Conservation (phyloP, 2,888 invertebrate species). For the Ditylenchus weischeri region DNA sequence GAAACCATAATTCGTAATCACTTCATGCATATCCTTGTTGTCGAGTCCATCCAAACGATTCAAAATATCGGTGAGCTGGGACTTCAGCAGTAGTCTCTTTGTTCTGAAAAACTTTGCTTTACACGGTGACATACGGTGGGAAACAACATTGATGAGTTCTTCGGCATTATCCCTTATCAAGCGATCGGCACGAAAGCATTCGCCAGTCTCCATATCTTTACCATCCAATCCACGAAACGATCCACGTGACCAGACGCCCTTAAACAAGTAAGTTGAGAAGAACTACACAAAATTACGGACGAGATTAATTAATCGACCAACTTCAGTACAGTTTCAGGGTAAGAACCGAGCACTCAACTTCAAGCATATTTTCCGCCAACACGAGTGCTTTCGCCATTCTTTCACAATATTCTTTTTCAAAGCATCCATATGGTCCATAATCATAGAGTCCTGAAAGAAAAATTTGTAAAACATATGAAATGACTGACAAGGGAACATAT, state of each 20-base stretch:
- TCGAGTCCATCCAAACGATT: slow-evolving; percentile 66
- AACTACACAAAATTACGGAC: too few species aligned
- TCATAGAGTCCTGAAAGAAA: slow-evolving; percentile 66
- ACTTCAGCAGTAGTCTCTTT: slow-evolving; percentile 72
- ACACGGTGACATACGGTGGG: too few species aligned
- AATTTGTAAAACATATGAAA: too few species aligned
- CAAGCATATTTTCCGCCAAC: slow-evolving; percentile 94
- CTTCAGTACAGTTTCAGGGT: slow-evolving; percentile 93
- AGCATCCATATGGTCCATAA: slow-evolving; percentile 98
- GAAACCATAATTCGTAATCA: slow-evolving; percentile 83
- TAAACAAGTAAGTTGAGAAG: slow-evolving; percentile 24
- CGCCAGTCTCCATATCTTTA: slow-evolving; percentile 89
- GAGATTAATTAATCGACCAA: slow-evolving; percentile 52
- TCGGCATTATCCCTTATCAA: slow-evolving; percentile 72
- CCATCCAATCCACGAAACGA: slow-evolving; percentile 97
- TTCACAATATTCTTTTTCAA: slow-evolving; percentile 89
- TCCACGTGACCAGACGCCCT: slow-evolving; percentile 97
- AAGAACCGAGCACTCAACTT: slow-evolving; percentile 93
- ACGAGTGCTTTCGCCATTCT: slow-evolving; percentile 90
- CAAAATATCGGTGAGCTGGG: slow-evolving; percentile 73
- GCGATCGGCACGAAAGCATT: slow-evolving; percentile 95
- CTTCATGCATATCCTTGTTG: slow-evolving; percentile 53
- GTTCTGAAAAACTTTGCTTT: slow-evolving; percentile 64
- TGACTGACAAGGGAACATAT: too few species aligned
- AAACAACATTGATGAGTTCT: slow-evolving; percentile 22